Conservation (phyloP, 2,797 vertebrate species). For the Paedocypris micromegethes region DNA sequence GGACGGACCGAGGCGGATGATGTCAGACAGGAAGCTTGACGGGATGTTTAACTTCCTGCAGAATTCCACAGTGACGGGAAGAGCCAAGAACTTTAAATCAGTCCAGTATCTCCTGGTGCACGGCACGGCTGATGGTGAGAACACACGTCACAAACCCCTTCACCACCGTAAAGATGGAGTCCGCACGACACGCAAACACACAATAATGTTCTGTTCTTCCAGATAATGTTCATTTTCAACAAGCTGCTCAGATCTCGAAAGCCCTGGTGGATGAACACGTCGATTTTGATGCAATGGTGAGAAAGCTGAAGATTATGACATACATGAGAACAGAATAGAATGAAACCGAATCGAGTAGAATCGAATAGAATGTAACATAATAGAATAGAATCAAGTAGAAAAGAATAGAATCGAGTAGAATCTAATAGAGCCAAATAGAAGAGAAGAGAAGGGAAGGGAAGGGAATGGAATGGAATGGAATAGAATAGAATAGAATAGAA, state of each 20-base stretch:
- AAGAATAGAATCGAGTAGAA: background rate
- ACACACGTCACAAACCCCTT: background rate
- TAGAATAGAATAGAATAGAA: too few species aligned
- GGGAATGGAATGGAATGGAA: too few species aligned
- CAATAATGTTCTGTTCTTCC: constrained; percentile 18
- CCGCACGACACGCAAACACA: too few species aligned
- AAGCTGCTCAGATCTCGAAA: constrained; percentile 92
- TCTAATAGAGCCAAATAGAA: too few species aligned
- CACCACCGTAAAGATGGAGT: too few species aligned
- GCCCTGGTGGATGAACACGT: constrained; percentile 87
- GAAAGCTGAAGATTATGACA: constrained; percentile 17
- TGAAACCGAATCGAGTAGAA: too few species aligned
- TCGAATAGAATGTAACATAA: background rate
- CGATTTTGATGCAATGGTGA: constrained; percentile 97
- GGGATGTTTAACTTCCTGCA: constrained; percentile 53
- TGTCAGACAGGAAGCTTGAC: background rate
- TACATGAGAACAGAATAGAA: background rate
- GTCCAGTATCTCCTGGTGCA: constrained; percentile 95
- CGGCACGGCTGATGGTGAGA: constrained; percentile 95
- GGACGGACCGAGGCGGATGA: too few species aligned
- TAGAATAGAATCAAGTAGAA: background rate
- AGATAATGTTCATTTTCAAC: constrained; percentile 99
- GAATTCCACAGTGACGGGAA: constrained; percentile 88
- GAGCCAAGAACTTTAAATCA: constrained; percentile 85
- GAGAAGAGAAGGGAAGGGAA: background rate